phyloP scores from a whole-genome alignment of 2,888 invertebrate genomes.

The Carterocephalus palaemon region DNA sequence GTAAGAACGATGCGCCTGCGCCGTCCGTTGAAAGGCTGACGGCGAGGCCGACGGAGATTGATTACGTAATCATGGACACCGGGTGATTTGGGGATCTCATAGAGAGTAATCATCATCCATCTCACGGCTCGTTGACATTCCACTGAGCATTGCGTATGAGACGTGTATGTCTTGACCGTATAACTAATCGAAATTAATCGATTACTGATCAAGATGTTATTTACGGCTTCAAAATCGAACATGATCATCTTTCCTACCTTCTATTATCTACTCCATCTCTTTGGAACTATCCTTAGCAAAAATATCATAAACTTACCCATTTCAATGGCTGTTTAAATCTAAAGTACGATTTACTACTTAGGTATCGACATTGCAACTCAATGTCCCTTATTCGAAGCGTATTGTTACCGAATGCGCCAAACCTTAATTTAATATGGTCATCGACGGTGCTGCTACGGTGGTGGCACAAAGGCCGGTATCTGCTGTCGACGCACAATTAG shows the following conservation, averaged over 20 bases:
- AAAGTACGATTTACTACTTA: too few species aligned
- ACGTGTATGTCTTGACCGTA: conserved; percentile 44
- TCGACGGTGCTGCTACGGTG: conserved; percentile 36
- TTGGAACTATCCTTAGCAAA: background rate
- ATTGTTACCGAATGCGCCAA: too few species aligned
- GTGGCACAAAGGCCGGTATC: conserved; percentile 52
- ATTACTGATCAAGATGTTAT: conserved; percentile 23
- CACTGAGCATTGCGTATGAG: conserved; percentile 48
- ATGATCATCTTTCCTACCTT: too few species aligned
- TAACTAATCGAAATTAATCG: conserved; percentile 43
- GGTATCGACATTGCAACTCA: too few species aligned
- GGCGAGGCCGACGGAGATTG: conserved; percentile 70
- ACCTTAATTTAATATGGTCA: conserved; percentile 39
- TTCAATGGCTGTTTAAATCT: background rate
- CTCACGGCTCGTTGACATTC: conserved; percentile 68
- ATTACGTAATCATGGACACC: conserved; percentile 74
- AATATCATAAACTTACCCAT: background rate
- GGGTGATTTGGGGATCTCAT: conserved; percentile 68
- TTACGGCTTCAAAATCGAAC: conserved; percentile 2
- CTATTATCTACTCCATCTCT: too few species aligned
- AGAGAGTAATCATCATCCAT: conserved; percentile 72
- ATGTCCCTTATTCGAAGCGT: too few species aligned
- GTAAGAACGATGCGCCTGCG: conserved; percentile 61
- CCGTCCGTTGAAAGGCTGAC: conserved; percentile 69
- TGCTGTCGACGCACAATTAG: conserved; percentile 75